These are phyloP conservation scores for Bufo gargarizans DNA, from an alignment of 2,113 vertebrate genomes.

Conservation along the genomic window DNA sequence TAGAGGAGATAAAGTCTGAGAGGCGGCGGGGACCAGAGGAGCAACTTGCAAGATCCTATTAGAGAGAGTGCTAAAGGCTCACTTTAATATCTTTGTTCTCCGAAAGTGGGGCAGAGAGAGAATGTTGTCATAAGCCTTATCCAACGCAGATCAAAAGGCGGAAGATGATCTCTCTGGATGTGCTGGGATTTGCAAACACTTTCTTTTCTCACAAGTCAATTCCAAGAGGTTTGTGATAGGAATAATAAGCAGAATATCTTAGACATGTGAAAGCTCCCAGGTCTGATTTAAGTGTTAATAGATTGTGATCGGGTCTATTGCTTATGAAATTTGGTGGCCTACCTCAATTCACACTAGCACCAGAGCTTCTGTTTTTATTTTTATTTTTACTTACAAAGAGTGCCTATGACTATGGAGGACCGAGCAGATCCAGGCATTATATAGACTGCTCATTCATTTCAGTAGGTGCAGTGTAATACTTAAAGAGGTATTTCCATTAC, in stretches of 20 bases:
- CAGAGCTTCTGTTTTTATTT: background rate
- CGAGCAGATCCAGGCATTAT: too few relatives aligned
- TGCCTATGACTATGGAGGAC: too few relatives aligned
- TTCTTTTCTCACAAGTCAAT: conserved; percentile 14
- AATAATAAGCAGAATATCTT: conserved; percentile 22
- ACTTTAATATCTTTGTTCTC: conserved; percentile 49
- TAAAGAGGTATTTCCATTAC: too few relatives aligned
- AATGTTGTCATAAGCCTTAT: conserved; percentile 30
- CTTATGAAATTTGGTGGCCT: background rate
- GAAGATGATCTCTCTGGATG: conserved; percentile 50
- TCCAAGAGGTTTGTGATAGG: conserved; percentile 26
- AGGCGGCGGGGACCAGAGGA: conserved; percentile 16
- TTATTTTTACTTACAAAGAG: background rate
- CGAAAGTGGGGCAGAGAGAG: conserved; percentile 46
- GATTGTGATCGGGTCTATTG: background rate
- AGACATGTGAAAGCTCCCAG: background rate
- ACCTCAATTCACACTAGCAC: background rate
- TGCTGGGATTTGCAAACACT: conserved; percentile 34
- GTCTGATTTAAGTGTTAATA: background rate
- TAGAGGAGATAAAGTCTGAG: conserved; percentile 32
- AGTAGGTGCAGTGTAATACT: too few relatives aligned
- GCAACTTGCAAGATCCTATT: conserved; percentile 49
- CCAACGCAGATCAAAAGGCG: conserved; percentile 44
- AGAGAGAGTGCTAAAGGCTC: conserved; percentile 34
- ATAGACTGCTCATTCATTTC: too few relatives aligned